Evolutionary conservation across 2,888 invertebrate species (phyloP), one percentile per base, ranked within the genome.

Genomic region (Temnothorax rugatulus): DNA sequence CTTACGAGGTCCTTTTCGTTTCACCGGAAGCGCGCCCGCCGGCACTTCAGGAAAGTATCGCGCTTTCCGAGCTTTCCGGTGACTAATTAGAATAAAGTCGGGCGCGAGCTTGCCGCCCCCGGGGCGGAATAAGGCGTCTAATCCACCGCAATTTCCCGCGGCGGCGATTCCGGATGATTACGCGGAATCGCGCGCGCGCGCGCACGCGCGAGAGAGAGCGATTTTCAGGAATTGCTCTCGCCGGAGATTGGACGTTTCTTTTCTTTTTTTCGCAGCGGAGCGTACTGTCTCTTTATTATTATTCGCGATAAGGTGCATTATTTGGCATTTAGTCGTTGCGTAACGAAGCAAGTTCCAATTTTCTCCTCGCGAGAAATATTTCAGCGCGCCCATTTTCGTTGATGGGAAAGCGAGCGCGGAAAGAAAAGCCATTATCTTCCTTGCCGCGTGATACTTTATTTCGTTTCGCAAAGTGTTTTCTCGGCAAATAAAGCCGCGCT

Each of bases 401-500:
- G 44, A 21, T 41, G 21, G 18, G 7, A 34, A 34, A 4, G 34
- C 29, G 8, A 76, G 18, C 9, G 41, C 71, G 69, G 38, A 25
- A 68, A 68, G 66, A 66, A 38, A 54, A 71, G 73, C 41, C 74
- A 59, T 44, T 73, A 59, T 81, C 47, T 34, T 59, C 15, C n/a
- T 5, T 8, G 57, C 44, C 47, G 74, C 59, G 44, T 68, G 61
- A 77, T 88, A 74, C 41, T 81, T 69, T 81, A 66, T 81, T 57
- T 75, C 57, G 9, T 52, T 29, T 29, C 13, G n/a, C 59, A 74
- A 77, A 83, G 81, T 83, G 87, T 89, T 87, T 87, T 68, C 69
- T 77, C 73, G 44, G 64, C 57, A 88, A 88, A 89, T 85, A 89
- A 77, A 87, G 69, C 38, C 41, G 63, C 38, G 34, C n/a, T 68